Conservation (phyloP, 2,113 vertebrate genomes). For the Periophthalmodon schlosseri region DNA sequence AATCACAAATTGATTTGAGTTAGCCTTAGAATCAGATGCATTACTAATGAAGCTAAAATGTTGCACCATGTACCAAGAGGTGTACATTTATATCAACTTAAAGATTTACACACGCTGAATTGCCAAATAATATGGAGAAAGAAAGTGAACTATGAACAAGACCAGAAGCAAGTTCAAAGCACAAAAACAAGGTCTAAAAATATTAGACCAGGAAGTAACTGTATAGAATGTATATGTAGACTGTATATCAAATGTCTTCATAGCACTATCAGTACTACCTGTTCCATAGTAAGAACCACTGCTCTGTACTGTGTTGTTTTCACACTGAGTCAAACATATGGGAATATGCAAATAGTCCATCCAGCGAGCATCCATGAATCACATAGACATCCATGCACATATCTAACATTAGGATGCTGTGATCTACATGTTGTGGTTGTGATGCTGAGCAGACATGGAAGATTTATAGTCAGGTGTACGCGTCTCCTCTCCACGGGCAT, state of each 20-base stretch:
- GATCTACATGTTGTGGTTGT: not conserved
- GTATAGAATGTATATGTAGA: no score
- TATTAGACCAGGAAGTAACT: no score
- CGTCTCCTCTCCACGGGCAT: slow-evolving; percentile 39
- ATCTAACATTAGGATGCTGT: not conserved
- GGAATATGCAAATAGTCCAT: slow-evolving; percentile 7
- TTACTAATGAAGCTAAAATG: no score
- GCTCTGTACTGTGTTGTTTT: not conserved
- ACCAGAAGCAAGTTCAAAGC: no score
- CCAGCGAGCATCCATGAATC: slow-evolving; percentile 9
- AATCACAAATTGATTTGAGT: no score
- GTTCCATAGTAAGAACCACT: not conserved
- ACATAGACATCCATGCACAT: slow-evolving; percentile 22
- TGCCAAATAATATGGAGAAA: not conserved
- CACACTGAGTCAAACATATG: slow-evolving; percentile 5
- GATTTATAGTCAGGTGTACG: slow-evolving; percentile 49
- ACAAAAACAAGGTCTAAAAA: no score
- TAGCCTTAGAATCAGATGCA: no score
- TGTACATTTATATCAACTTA: not conserved
- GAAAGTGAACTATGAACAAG: no score
- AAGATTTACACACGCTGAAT: not conserved
- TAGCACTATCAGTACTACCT: no score
- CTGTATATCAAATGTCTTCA: no score
- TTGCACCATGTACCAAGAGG: no score
- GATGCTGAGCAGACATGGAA: slow-evolving; percentile 1